A percentile compares a stretch with the other conserved stretches of the same genome.
phyloP scores from a whole-genome alignment of 1,140 invertebrate genomes.

The Bombus soroeensis region DNA sequence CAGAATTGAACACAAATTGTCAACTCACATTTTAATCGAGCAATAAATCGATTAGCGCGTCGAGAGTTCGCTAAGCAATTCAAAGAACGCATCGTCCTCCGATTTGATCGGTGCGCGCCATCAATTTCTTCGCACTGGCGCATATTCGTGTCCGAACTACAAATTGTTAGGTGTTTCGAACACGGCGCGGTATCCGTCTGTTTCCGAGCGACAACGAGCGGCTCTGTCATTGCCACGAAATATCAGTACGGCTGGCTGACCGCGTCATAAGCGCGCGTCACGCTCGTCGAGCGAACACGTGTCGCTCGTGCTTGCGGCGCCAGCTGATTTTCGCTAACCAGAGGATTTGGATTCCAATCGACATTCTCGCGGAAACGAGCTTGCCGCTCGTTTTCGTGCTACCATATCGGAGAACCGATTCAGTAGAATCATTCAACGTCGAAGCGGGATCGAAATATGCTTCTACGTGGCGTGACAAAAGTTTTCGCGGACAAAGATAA shows the following conservation, averaged over 20 bases:
- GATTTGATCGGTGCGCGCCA: not conserved
- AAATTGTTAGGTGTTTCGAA: not conserved
- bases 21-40: too few relatives aligned
- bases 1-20: too few relatives aligned
- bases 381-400: not conserved
- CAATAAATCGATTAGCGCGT: not conserved
- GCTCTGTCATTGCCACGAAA: constrained; percentile 18
- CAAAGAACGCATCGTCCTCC: not conserved
- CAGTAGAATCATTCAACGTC: too few relatives aligned
- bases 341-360: not conserved
- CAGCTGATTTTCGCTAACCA: not conserved
- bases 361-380: not conserved
- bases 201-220: constrained; percentile 15
- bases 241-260: not conserved
- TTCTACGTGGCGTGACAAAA: constrained; percentile 12
- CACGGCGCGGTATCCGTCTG: not conserved
- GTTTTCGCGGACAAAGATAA: constrained; percentile 31
- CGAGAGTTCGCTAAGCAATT: not conserved
- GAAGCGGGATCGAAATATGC: not conserved
- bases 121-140: not conserved
- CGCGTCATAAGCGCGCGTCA: constrained; percentile 18
- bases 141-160: not conserved
- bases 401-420: not conserved
- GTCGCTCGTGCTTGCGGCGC: too few relatives aligned
- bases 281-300: not conserved